Percentiles rank a stretch among this genome's conserved stretches.
These are phyloP conservation scores for Sebastolobus alascanus DNA, from an alignment of 2,797 vertebrate genomes.

Conservation along the genomic window DNA sequence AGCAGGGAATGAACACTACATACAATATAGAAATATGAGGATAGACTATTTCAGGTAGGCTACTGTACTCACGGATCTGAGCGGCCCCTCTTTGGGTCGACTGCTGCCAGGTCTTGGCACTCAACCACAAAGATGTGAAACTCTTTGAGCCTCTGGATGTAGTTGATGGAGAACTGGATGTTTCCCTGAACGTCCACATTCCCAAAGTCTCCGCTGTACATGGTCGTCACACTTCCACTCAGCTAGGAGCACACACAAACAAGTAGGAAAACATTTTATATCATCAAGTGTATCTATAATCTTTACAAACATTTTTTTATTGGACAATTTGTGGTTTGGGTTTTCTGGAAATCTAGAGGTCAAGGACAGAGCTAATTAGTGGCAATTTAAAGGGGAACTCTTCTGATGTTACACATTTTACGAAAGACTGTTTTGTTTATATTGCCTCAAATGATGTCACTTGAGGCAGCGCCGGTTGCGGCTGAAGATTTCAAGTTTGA, in stretches of 20 bases:
- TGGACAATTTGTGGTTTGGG: background rate
- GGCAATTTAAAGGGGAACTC: background rate
- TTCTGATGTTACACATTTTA: background rate
- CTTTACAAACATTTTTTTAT: background rate
- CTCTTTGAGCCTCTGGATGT: constrained; percentile 91
- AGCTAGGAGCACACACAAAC: constrained; percentile 81
- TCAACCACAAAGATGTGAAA: constrained; percentile 94
- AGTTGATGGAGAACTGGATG: constrained; percentile 95
- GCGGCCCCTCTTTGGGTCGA: constrained; percentile 91
- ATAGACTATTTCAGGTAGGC: background rate
- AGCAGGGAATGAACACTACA: background rate
- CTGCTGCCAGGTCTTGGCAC: constrained; percentile 92
- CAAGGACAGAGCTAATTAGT: background rate
- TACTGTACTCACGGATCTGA: constrained; percentile 93
- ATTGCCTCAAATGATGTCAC: background rate
- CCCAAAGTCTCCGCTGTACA: constrained; percentile 92
- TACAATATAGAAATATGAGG: background rate
- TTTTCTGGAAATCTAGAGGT: background rate
- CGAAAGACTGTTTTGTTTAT: too few relatives aligned
- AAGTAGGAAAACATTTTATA: background rate
- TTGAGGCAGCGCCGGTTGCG: background rate
- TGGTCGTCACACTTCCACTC: constrained; percentile 93
- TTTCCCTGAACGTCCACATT: constrained; percentile 93
- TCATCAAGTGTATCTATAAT: background rate
- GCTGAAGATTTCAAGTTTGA: too few relatives aligned